These are phyloP conservation scores for Columba janthina DNA, from an alignment of 2,113 vertebrate species.

Conservation along the genomic window DNA sequence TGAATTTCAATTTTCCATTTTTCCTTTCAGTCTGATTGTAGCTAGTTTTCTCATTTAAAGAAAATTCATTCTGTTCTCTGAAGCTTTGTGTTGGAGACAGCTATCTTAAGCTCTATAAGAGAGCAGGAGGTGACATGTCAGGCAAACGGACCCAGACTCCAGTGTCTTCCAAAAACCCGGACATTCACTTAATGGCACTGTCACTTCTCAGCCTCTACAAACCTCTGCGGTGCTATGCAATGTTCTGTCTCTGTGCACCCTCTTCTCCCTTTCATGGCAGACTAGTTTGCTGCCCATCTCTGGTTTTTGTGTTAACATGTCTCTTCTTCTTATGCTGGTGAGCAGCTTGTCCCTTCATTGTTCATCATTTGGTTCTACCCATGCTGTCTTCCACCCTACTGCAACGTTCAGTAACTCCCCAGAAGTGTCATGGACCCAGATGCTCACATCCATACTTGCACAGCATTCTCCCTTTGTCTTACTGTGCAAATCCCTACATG, in stretches of 20 bases:
- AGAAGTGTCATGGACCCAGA: not conserved
- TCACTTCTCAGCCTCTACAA: not conserved
- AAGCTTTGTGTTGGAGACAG: not conserved
- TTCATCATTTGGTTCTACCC: not conserved
- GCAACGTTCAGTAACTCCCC: not conserved
- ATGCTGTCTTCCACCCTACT: not conserved
- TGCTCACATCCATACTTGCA: not conserved
- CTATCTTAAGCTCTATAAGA: not conserved
- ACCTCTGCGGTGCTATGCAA: not conserved
- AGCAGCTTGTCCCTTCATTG: not conserved
- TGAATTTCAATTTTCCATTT: not conserved
- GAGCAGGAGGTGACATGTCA: not conserved
- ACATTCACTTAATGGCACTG: not conserved
- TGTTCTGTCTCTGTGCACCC: not conserved
- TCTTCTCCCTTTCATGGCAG: not conserved
- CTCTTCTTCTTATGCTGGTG: not conserved
- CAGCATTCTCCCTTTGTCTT: not conserved
- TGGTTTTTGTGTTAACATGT: not conserved
- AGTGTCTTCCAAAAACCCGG: not conserved
- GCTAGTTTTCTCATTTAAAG: not conserved
- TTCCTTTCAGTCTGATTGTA: not conserved
- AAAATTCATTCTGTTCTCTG: not conserved
- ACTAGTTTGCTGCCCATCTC: not conserved
- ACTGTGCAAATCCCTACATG: not conserved
- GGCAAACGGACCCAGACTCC: not conserved